A percentile compares a stretch with the other conserved stretches of the same genome.
Conservation (phyloP, 2,113 vertebrate species). For the Talpa occidentalis region DNA sequence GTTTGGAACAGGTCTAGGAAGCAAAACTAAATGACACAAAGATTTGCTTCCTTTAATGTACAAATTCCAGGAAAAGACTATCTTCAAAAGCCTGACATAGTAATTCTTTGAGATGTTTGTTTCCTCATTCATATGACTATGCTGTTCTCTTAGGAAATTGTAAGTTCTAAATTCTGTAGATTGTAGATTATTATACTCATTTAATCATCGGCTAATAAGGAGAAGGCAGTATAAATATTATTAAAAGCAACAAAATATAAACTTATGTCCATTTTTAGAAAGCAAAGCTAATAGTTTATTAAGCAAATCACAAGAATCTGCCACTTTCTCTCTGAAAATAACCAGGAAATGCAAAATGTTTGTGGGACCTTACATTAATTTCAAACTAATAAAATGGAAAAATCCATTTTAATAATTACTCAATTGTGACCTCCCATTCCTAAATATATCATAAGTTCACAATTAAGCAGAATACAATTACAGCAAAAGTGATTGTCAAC, state of each 20-base stretch:
- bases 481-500: constrained; percentile 23
- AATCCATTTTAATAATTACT: constrained; percentile 8
- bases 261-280: background rate
- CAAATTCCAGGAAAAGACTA: constrained; percentile 28
- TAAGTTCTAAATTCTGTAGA: constrained; percentile 38
- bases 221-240: constrained; percentile 33
- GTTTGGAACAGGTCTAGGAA: constrained; percentile 14
- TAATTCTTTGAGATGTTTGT: constrained; percentile 50
- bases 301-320: constrained; percentile 46
- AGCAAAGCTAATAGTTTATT: constrained; percentile 40
- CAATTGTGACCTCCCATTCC: constrained; percentile 10
- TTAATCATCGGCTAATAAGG: constrained; percentile 2
- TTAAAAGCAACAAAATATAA: constrained; percentile 45
- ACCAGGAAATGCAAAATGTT: background rate
- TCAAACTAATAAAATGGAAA: constrained; percentile 57
- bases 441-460: constrained; percentile 25
- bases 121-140: background rate
- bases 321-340: constrained; percentile 36
- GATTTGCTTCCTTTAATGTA: constrained; percentile 42
- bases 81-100: background rate
- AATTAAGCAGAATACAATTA: constrained; percentile 46
- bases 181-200: background rate
- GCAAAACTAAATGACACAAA: constrained; percentile 45
- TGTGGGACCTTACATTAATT: background rate
- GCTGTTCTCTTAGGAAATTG: background rate